Percentiles rank a stretch among this genome's conserved stretches.
phyloP scores from a whole-genome alignment of 2,797 vertebrate species.

The Gymnothorax reevesii region DNA sequence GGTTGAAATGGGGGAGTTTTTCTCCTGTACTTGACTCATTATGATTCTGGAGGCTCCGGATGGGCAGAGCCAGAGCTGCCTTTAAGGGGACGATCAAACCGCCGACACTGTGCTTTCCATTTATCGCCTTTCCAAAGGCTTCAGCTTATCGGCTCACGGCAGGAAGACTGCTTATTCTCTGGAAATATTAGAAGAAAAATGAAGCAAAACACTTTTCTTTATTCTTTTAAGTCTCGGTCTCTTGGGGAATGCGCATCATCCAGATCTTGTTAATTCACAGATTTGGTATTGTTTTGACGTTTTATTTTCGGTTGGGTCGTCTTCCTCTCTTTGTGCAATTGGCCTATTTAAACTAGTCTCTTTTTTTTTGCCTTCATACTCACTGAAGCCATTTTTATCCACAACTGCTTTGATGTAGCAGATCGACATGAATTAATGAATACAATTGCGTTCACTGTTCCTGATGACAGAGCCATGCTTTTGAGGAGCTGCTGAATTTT shows the following conservation, averaged over 20 bases:
- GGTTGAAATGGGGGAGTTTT: background rate
- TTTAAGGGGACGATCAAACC: background rate
- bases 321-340: slow-evolving; percentile 17
- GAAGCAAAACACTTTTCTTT: background rate
- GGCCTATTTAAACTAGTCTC: slow-evolving; percentile 31
- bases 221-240: background rate
- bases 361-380: slow-evolving; percentile 5
- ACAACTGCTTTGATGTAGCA: slow-evolving; percentile 34
- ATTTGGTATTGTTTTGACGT: background rate
- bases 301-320: background rate
- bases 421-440: slow-evolving; percentile 36
- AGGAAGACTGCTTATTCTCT: background rate
- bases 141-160: slow-evolving; percentile 9
- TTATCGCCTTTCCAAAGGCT: background rate
- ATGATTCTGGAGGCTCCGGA: background rate
- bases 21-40: background rate
- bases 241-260: background rate
- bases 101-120: background rate
- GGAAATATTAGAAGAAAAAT: background rate
- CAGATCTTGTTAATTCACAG: background rate
- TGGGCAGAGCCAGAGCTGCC: background rate
- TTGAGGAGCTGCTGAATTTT: background rate
- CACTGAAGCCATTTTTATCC: slow-evolving; percentile 26
- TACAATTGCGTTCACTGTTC: slow-evolving; percentile 30
- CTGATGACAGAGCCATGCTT: slow-evolving; percentile 18